Conservation (phyloP, 2,113 vertebrate genomes). For the Grammomys surdaster region DNA sequence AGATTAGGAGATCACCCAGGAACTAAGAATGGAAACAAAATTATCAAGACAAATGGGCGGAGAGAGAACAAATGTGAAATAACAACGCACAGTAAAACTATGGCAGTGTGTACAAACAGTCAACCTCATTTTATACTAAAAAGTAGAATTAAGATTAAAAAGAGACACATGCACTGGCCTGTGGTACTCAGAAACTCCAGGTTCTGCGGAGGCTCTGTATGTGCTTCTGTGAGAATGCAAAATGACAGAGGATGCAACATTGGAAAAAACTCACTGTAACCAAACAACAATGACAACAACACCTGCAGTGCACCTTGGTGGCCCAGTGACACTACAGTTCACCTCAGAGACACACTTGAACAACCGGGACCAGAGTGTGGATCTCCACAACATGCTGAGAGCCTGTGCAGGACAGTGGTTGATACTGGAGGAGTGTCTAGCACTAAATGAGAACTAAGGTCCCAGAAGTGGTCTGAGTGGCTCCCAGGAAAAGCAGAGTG, state of each 20-base stretch:
- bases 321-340: not conserved
- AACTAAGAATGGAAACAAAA: not conserved
- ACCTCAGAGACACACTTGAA: not conserved
- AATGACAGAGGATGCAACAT: fast-evolving
- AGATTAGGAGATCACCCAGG: not conserved
- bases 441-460: not conserved
- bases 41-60: not conserved
- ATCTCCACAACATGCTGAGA: not conserved
- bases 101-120: not conserved
- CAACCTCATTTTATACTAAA: not conserved
- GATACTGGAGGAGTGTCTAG: not conserved
- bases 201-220: not conserved
- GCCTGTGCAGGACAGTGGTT: too few relatives aligned
- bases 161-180: too few relatives aligned
- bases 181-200: not conserved
- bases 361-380: not conserved
- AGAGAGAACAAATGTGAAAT: not conserved
- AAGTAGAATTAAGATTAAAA: not conserved
- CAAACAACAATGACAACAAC: too few relatives aligned
- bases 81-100: not conserved
- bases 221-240: not conserved
- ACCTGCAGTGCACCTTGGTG: not conserved
- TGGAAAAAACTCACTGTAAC: not conserved
- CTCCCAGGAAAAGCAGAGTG: not conserved
- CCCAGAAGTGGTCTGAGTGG: not conserved